Base-by-base conservation (phyloP, 2,888 invertebrate genomes). In the Keiferia lycopersicella region DNA sequence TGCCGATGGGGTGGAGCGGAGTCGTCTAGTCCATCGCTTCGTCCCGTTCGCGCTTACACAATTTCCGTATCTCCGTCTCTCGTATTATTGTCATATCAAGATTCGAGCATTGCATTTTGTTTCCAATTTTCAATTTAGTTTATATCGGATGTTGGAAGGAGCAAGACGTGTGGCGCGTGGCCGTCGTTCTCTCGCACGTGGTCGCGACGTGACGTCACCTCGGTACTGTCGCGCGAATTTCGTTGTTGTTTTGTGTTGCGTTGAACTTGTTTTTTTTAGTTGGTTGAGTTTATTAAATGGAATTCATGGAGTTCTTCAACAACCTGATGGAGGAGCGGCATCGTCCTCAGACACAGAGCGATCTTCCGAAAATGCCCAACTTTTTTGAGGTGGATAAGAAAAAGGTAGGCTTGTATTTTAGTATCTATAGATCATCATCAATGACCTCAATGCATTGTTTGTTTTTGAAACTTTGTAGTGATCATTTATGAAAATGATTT, bases 121-220 rank as follows among this genome's bases (percentile, higher is more conserved):
- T 89, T 88, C 87, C 87, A 88, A 91, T 89, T 90, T 91, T 90
- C 86, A 87, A 91, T 91, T 91, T 91, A 91, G 91, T 91, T 91
- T 85, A 91, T 90, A 90, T 91, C 84, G 84, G 87, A 88, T 88
- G 87, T 88, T 88, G 88, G 88, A 86, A 83, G 83, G 84, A 82
- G 87, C 65, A 86, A 84, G 84, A 89, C 90, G 90, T 89, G 84
- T 86, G 87, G 86, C 87, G 78, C 78, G 67, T 73, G 80, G 85
- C 86, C 86, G 84, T 82, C 76, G 80, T 73, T 78, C 80, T 73
- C 71, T 73, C 73, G 78, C 89, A 88, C 90, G 88, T 89, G 89
- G 78, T 72, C 77, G 81, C 80, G 82, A 77, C 82, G 73, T 73
- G 69, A 71, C 16, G 38, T 57, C 45, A 65, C 69, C 73, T 76